Evolutionary conservation across 2,113 vertebrate genomes (phyloP).

Genomic region (Alaudala cheleensis): DNA sequence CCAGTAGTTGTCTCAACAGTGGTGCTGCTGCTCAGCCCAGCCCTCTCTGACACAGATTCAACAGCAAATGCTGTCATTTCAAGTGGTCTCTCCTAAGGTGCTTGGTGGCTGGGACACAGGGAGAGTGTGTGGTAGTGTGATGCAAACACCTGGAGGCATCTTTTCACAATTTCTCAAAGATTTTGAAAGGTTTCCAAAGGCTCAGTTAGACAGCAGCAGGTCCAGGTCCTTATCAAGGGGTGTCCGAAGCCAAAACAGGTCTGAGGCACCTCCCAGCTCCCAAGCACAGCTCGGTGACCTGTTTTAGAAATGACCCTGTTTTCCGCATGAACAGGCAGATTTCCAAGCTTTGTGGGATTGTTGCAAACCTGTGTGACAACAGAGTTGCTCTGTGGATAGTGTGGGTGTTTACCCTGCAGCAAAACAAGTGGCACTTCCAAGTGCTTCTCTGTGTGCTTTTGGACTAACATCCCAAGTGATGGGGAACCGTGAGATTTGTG

Average conservation of each 20-base stretch:
- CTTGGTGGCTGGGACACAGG: background rate
- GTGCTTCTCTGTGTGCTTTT: background rate
- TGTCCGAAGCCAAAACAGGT: background rate
- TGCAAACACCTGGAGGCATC: background rate
- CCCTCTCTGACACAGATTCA: accelerated
- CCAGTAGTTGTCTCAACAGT: background rate
- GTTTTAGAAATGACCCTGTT: background rate
- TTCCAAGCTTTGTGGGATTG: conserved; percentile 1
- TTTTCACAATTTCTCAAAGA: background rate
- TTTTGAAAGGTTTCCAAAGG: background rate
- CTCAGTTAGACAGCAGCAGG: background rate
- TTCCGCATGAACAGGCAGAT: background rate
- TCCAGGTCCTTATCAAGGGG: background rate
- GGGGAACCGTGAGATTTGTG: background rate
- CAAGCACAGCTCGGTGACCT: background rate
- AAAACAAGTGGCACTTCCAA: background rate
- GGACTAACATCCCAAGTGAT: background rate
- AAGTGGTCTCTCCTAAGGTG: background rate
- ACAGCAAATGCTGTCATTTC: background rate
- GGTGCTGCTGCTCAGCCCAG: background rate
- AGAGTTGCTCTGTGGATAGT: background rate
- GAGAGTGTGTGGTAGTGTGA: background rate
- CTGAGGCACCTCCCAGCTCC: background rate
- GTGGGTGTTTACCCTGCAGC: conserved; percentile 6
- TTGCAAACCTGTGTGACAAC: background rate